Percentiles rank a stretch among this genome's conserved stretches.
These are phyloP conservation scores for Apotomis betuletana DNA, from an alignment of 2,888 invertebrate species.

Conservation along the genomic window DNA sequence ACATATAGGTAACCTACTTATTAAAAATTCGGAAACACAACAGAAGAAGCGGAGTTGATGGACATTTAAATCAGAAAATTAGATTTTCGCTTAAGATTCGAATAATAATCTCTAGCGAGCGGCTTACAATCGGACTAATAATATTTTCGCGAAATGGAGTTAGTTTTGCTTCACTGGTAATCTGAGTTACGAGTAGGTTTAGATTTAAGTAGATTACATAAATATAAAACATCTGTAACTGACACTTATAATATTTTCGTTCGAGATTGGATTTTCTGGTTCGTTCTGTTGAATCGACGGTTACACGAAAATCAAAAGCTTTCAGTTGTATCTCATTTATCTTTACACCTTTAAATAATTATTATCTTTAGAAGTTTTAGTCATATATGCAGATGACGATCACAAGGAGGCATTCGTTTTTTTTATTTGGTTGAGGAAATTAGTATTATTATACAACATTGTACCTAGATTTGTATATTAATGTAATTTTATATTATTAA, in stretches of 20 bases:
- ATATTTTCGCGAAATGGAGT: slow-evolving; percentile 31
- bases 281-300: neutral
- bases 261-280: slow-evolving; percentile 1
- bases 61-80: neutral
- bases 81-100: neutral
- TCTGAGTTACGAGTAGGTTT: slow-evolving; percentile 27
- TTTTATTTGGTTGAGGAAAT: no score
- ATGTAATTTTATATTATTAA: no score
- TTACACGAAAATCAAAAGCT: no score
- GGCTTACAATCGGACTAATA: slow-evolving; percentile 11
- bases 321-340: neutral
- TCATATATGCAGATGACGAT: no score
- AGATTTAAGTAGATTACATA: slow-evolving; percentile 36
- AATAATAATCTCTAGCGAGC: slow-evolving; percentile 1
- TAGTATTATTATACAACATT: no score
- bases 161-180: slow-evolving; percentile 35
- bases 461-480: no score
- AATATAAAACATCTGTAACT: slow-evolving; percentile 17
- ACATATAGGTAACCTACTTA: no score
- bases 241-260: slow-evolving; percentile 23
- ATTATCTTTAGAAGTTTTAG: neutral
- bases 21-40: no score
- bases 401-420: no score
- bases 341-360: no score
- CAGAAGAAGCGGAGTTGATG: neutral